Conservation (phyloP, 2,113 vertebrate species). For the Empidonax traillii region DNA sequence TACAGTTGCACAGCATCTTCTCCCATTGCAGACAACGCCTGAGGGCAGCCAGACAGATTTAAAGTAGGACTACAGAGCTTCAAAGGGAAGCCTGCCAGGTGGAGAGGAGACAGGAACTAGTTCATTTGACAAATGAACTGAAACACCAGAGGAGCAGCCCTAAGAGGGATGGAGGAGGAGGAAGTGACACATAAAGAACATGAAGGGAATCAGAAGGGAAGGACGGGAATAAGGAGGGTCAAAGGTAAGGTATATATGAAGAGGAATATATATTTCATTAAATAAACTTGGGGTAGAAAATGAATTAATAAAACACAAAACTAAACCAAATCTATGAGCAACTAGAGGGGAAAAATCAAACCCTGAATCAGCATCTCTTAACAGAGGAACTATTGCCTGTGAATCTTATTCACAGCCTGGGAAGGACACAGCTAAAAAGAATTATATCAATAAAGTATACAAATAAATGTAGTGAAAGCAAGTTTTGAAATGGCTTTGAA, state of each 20-base stretch:
- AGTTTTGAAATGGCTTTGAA: background rate
- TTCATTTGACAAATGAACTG: conserved; percentile 33
- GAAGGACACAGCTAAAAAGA: background rate
- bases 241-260: background rate
- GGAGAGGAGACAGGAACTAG: conserved; percentile 22
- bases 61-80: conserved; percentile 2
- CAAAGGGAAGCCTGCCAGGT: conserved; percentile 42
- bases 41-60: conserved; percentile 7
- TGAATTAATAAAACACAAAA: background rate
- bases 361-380: background rate
- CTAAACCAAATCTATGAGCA: background rate
- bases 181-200: background rate
- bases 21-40: background rate
- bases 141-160: conserved; percentile 7
- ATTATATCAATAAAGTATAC: background rate
- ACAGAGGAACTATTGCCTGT: background rate
- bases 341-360: background rate
- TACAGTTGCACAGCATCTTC: conserved; percentile 20
- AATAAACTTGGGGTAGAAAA: background rate
- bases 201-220: background rate
- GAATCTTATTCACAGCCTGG: background rate
- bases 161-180: background rate
- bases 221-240: background rate
- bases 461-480: background rate
- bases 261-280: background rate